Conservation (phyloP, 1,140 invertebrate genomes). For the Monomorium pharaonis region DNA sequence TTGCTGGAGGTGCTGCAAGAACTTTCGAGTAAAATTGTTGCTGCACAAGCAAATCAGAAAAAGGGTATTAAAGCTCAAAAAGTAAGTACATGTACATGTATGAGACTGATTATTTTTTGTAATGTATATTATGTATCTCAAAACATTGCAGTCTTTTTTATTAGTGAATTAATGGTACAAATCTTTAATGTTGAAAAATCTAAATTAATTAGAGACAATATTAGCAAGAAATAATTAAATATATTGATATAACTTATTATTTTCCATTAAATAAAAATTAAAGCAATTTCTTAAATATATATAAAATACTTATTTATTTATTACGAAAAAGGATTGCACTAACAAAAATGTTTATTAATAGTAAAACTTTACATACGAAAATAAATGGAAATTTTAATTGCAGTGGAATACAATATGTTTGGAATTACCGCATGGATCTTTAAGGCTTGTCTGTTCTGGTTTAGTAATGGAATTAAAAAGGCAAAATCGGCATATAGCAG, state of each 20-base stretch:
- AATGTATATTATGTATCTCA: not conserved
- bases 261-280: not conserved
- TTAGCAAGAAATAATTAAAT: not conserved
- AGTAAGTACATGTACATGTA: slow-evolving; percentile 82
- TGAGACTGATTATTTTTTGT: slow-evolving; percentile 5
- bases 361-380: not conserved
- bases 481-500: slow-evolving; percentile 92
- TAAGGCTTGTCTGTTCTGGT: slow-evolving; percentile 91
- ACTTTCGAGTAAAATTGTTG: slow-evolving; percentile 90
- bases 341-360: not conserved
- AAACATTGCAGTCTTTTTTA: not conserved
- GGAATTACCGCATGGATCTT: slow-evolving; percentile 90
- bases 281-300: not conserved
- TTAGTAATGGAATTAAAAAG: slow-evolving; percentile 93
- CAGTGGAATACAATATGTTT: slow-evolving; percentile 97
- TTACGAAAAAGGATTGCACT: too few relatives aligned
- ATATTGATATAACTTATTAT: not conserved
- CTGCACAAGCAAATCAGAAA: slow-evolving; percentile 89
- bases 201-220: not conserved
- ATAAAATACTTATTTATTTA: not conserved
- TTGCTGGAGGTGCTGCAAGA: slow-evolving; percentile 91
- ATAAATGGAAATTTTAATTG: slow-evolving; percentile 67
- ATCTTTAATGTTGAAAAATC: not conserved
- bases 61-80: slow-evolving; percentile 95
- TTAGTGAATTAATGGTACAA: not conserved